A percentile compares a stretch with the other conserved stretches of the same genome.
Evolutionary conservation across 2,797 vertebrate genomes (phyloP).

Genomic region (Danio kyathit): DNA sequence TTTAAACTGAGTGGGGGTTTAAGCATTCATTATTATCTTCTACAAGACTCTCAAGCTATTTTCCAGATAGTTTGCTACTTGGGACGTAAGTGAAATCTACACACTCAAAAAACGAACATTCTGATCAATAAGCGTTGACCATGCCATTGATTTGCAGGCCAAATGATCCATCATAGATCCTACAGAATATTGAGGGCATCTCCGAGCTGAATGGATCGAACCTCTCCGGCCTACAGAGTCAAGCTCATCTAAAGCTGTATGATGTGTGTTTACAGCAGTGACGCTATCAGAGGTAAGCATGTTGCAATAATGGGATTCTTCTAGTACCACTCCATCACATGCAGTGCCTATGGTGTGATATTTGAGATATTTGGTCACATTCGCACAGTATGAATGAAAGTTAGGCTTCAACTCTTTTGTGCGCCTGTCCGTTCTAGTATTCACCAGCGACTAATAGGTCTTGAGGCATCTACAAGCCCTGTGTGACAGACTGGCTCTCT

Average conservation of each 20-base stretch:
- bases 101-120: constrained; percentile 39
- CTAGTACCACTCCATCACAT: neutral
- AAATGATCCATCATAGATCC: constrained; percentile 51
- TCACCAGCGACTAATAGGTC: constrained; percentile 26
- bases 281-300: constrained; percentile 28
- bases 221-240: constrained; percentile 24
- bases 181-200: constrained; percentile 32
- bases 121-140: constrained; percentile 42
- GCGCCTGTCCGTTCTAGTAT: neutral
- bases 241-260: constrained; percentile 32
- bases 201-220: constrained; percentile 26
- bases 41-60: constrained; percentile 12
- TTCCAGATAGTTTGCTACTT: constrained; percentile 28
- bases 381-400: constrained; percentile 13
- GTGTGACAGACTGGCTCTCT: constrained; percentile 55
- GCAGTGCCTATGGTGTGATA: neutral
- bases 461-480: constrained; percentile 46
- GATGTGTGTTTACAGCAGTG: constrained; percentile 25
- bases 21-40: neutral
- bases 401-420: constrained; percentile 5
- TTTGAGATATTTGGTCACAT: neutral
- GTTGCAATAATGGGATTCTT: constrained; percentile 18
- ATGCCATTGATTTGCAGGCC: constrained; percentile 41
- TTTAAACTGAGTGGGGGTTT: neutral
- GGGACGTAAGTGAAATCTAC: constrained; percentile 26